These are phyloP conservation scores for Thalassaphorura encarpata DNA, from an alignment of 1,140 invertebrate genomes.

Conservation along the genomic window DNA sequence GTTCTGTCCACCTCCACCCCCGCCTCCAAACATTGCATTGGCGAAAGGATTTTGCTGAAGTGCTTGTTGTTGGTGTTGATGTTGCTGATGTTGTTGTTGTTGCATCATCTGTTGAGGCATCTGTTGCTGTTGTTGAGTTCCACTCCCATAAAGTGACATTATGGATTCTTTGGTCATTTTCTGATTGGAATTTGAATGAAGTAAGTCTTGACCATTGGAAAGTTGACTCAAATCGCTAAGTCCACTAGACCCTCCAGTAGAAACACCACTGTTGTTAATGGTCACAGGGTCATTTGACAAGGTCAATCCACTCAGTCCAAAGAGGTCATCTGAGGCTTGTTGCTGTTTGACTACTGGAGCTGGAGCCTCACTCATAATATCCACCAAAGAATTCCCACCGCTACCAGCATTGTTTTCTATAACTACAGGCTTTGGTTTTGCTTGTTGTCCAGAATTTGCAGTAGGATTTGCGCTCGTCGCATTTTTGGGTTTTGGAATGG, in stretches of 20 bases:
- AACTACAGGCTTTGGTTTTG: conserved; percentile 41
- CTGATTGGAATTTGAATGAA: conserved; percentile 41
- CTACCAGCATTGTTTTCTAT: not conserved
- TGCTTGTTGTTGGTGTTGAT: too few species aligned
- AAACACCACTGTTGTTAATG: conserved; percentile 33
- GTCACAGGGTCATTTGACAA: conserved; percentile 19
- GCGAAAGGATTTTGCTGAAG: too few species aligned
- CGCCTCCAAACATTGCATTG: too few species aligned
- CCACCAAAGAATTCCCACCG: not conserved
- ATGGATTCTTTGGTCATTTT: conserved; percentile 91
- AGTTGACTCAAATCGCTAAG: conserved; percentile 10
- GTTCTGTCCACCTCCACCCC: too few species aligned
- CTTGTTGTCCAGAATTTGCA: conserved; percentile 38
- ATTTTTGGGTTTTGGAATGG: conserved; percentile 42
- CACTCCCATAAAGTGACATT: conserved; percentile 61
- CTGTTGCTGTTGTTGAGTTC: not conserved
- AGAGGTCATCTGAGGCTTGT: conserved; percentile 32
- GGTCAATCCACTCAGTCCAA: conserved; percentile 18
- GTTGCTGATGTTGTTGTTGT: too few species aligned
- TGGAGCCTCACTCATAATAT: not conserved
- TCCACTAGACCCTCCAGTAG: conserved; percentile 22
- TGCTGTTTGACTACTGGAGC: conserved; percentile 18
- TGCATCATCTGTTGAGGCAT: too few species aligned
- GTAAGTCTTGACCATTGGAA: conserved; percentile 51
- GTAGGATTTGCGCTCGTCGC: conserved; percentile 59